Base-by-base conservation (phyloP, 1,140 invertebrate genomes). In the Neocloeon triangulifer region DNA sequence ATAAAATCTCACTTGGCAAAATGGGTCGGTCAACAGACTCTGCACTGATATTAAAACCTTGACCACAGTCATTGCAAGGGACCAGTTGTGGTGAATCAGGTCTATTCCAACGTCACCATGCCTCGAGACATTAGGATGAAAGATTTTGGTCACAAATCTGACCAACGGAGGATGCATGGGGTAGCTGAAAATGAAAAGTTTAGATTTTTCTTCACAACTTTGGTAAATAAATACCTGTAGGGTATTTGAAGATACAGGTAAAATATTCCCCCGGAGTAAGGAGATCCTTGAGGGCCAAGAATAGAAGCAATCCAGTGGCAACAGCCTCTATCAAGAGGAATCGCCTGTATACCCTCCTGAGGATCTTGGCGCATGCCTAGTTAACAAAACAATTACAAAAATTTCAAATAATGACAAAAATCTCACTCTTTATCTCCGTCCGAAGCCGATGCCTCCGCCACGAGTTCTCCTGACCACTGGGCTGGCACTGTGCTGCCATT, bases 31-130 rank as follows among this genome's bases (percentile, higher is more conserved):
- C 13, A 94, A 61, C 21, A 92, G 58, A 43, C 82, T 88, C 61
- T 92, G 86, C 32, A 88, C 73, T 34, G 79, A 85, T 27, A 86
- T 71, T 32, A 88, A 64, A 25, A 86, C 69, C 49, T 94, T 92
- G 25, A 79, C 76, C 47, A 92, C 77, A 9, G 86, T 91, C 16
- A 94, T 55, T 8, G 85, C 85, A 31, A 92, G 55, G 20, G 81
- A 88, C 88, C 88, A 94, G 55, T 92, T 92, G 51, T 91, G 80
- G 46, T 86, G 79, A 45, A 94, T 85, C 9, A 81, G 89, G 56
- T 92, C 88, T 36, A 92, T 80, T 19, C 86, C 86, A 36, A 92
- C 82, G 56, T 92, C 85, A n/a, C 86, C 88, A 50, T 94, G 86
- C 8, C 86, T 65, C 16, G 82, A 89, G 19, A 95, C 75, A 53